phyloP scores from a whole-genome alignment of 2,113 vertebrate species.

The Pelodiscus sinensis region DNA sequence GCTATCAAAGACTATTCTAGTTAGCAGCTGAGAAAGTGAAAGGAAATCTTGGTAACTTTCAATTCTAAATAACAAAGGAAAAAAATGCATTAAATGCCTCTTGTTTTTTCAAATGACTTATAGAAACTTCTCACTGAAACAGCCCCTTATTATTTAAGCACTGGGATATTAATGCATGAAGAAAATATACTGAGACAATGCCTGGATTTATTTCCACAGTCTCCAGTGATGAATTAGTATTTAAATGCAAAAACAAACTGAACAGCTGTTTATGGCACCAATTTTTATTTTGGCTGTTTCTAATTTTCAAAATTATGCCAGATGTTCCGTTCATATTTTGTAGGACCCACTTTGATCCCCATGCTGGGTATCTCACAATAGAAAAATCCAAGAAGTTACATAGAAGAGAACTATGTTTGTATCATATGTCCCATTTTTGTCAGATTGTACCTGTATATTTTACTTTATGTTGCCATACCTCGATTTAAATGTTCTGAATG shows the following conservation, averaged over 20 bases:
- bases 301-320: background rate
- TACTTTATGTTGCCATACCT: background rate
- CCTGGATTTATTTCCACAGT: background rate
- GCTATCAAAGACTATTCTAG: constrained; percentile 4
- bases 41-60: constrained; percentile 1
- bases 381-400: background rate
- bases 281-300: background rate
- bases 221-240: background rate
- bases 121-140: background rate
- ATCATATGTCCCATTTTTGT: background rate
- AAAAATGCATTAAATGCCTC: background rate
- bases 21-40: background rate
- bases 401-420: background rate
- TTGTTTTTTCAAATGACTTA: background rate
- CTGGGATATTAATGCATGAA: background rate
- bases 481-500: background rate
- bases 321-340: background rate
- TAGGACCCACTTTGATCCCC: background rate
- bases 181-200: background rate
- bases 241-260: background rate
- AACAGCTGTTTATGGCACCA: background rate
- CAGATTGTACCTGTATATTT: background rate
- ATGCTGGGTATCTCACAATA: background rate
- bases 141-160: background rate
- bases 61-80: background rate